A percentile compares a stretch with the other conserved stretches of the same genome.
These are phyloP conservation scores for Tiphia femorata DNA, from an alignment of 2,888 invertebrate species.

Conservation along the genomic window DNA sequence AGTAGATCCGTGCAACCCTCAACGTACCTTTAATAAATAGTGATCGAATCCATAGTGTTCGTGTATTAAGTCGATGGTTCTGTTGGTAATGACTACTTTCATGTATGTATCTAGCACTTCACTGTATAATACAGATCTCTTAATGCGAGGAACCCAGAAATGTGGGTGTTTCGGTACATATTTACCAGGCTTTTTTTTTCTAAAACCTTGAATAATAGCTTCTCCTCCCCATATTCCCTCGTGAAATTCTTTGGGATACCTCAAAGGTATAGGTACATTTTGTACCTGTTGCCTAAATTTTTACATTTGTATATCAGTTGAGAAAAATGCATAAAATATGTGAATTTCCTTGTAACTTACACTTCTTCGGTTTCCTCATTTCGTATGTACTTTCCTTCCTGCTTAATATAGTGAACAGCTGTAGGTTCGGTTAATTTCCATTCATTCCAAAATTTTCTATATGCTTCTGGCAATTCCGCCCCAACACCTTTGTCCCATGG, in stretches of 20 bases:
- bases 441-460: slow-evolving; percentile 88
- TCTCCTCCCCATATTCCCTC: slow-evolving; percentile 97
- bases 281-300: slow-evolving; percentile 76
- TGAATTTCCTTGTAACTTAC: slow-evolving; percentile 63
- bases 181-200: slow-evolving; percentile 37
- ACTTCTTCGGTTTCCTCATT: slow-evolving; percentile 82
- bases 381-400: slow-evolving; percentile 80
- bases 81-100: slow-evolving; percentile 84
- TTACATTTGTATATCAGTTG: slow-evolving; percentile 1
- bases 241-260: slow-evolving; percentile 84
- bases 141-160: slow-evolving; percentile 89
- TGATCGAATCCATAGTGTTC: slow-evolving; percentile 93
- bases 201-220: slow-evolving; percentile 83
- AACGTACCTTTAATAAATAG: slow-evolving; percentile 85
- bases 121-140: slow-evolving; percentile 86
- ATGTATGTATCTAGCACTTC: slow-evolving; percentile 90
- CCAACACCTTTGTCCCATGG: slow-evolving; percentile 73
- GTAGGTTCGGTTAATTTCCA: slow-evolving; percentile 78
- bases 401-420: slow-evolving; percentile 80
- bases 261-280: slow-evolving; percentile 81
- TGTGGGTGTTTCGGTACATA: slow-evolving; percentile 79
- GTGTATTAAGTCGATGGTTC: slow-evolving; percentile 88
- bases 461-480: slow-evolving; percentile 80
- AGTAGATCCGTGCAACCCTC: neutral
- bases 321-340: neutral